phyloP scores from a whole-genome alignment of 1,140 invertebrate species.

The Euschistus heros region DNA sequence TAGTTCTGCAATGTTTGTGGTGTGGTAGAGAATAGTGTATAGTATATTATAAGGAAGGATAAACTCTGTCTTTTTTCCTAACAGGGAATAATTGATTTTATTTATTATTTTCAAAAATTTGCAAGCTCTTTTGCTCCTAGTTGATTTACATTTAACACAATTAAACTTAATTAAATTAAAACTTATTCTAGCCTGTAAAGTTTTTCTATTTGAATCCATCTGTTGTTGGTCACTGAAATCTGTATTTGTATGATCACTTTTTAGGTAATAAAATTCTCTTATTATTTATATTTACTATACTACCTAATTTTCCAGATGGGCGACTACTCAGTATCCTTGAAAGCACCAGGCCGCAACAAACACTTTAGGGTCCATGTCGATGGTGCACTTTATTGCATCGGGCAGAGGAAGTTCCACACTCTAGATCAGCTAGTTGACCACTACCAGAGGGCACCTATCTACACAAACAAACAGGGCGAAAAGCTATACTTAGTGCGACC shows the following conservation, averaged over 20 bases:
- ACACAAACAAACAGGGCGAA: constrained; percentile 90
- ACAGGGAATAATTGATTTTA: too few relatives aligned
- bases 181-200: too few relatives aligned
- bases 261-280: neutral
- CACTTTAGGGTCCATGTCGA: constrained; percentile 98
- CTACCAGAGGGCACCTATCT: constrained; percentile 97
- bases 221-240: too few relatives aligned
- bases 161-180: too few relatives aligned
- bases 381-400: constrained; percentile 88
- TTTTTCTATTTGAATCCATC: too few relatives aligned
- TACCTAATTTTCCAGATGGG: constrained; percentile 63
- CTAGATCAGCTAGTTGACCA: constrained; percentile 95
- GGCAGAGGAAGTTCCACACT: constrained; percentile 91
- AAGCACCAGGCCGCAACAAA: constrained; percentile 94
- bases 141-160: too few relatives aligned
- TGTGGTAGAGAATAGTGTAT: too few relatives aligned
- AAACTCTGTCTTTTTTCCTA: too few relatives aligned
- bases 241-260: neutral
- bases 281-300: neutral
- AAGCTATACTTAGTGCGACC: constrained; percentile 84
- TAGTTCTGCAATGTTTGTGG: too few relatives aligned
- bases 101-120: too few relatives aligned
- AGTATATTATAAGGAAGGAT: too few relatives aligned
- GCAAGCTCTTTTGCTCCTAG: too few relatives aligned
- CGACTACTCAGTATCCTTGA: constrained; percentile 95